Conservation (phyloP, 2,113 vertebrate species). For the Calyptomena viridis region DNA sequence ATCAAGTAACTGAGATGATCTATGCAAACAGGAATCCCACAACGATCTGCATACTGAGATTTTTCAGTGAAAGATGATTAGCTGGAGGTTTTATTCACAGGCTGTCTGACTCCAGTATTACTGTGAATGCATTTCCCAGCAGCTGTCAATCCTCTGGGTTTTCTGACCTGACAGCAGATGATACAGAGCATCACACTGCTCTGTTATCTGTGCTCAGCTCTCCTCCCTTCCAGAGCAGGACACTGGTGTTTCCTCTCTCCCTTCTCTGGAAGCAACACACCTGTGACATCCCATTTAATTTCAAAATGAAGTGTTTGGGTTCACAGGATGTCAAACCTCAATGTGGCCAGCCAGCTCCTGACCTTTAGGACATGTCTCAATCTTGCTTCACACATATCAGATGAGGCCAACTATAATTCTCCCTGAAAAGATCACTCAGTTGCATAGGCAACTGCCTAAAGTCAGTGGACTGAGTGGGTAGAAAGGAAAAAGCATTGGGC, state of each 20-base stretch:
- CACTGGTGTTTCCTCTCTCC: background rate
- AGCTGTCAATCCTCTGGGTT: background rate
- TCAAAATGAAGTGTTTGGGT: background rate
- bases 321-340: background rate
- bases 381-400: background rate
- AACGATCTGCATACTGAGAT: rapidly evolving
- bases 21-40: background rate
- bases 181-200: background rate
- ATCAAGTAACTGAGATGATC: background rate
- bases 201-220: rapidly evolving
- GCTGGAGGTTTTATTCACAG: background rate
- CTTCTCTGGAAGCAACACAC: background rate
- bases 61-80: background rate
- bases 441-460: background rate
- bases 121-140: background rate
- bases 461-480: background rate
- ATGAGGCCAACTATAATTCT: background rate
- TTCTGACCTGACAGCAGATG: background rate
- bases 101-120: background rate
- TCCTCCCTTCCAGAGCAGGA: background rate
- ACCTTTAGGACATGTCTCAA: background rate
- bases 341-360: background rate
- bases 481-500: background rate
- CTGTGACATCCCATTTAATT: background rate
- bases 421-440: background rate